Conservation (phyloP, 1,140 invertebrate genomes). For the Dysdera silvatica region DNA sequence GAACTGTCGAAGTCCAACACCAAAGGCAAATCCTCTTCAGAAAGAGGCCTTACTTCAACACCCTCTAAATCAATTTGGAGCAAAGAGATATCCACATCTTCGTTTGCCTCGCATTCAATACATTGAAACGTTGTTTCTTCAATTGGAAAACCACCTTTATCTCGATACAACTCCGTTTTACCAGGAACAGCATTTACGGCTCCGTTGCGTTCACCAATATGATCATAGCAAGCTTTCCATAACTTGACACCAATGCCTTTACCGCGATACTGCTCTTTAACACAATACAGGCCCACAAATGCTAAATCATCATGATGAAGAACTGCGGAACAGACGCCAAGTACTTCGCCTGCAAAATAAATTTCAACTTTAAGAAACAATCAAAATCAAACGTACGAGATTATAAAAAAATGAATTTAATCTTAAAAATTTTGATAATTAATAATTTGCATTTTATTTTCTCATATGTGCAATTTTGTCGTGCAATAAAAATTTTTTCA, state of each 20-base stretch:
- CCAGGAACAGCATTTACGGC: slow-evolving; percentile 33
- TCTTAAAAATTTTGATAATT: too few relatives aligned
- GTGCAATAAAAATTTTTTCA: too few relatives aligned
- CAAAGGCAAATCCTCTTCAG: not conserved
- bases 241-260: slow-evolving; percentile 32
- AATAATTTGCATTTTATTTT: too few relatives aligned
- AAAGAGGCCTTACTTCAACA: slow-evolving; percentile 2
- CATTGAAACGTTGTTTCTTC: slow-evolving; percentile 13
- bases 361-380: not conserved
- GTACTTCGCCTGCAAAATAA: slow-evolving; percentile 27
- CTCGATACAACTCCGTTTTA: slow-evolving; percentile 31
- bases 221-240: slow-evolving; percentile 32
- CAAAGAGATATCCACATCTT: slow-evolving; percentile 10
- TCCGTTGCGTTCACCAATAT: slow-evolving; percentile 29
- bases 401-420: too few relatives aligned
- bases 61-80: not conserved
- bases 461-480: too few relatives aligned
- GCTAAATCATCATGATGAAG: slow-evolving; percentile 26
- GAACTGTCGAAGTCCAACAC: slow-evolving; percentile 27
- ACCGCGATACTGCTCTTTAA: slow-evolving; percentile 30
- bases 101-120: slow-evolving; percentile 10
- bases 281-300: slow-evolving; percentile 35
- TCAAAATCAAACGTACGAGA: too few relatives aligned
- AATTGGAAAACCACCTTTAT: slow-evolving; percentile 30
- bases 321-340: slow-evolving; percentile 32